Evolutionary conservation across 2,113 vertebrate genomes (phyloP).

Genomic region (Pundamilia nyererei): DNA sequence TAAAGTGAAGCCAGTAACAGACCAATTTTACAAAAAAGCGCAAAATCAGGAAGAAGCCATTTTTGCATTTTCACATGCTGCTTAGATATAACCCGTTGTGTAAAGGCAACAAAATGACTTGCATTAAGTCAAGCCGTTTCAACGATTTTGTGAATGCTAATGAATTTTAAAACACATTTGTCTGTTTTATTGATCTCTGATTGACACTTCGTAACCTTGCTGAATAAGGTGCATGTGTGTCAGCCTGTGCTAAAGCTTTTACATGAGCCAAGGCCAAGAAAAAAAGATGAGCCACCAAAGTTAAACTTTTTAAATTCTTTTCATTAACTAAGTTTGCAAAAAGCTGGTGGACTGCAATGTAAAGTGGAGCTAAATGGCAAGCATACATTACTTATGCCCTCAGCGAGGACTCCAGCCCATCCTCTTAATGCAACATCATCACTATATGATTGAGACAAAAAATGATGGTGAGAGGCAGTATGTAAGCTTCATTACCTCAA

Average conservation of each 20-base stretch:
- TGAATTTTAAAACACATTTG: conserved; percentile 41
- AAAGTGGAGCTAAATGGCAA: conserved; percentile 7
- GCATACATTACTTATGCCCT: conserved; percentile 20
- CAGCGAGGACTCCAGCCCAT: conserved; percentile 27
- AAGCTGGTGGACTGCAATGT: not conserved
- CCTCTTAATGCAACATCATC: conserved; percentile 53
- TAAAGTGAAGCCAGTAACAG: conserved; percentile 52
- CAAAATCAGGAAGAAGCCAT: conserved; percentile 55
- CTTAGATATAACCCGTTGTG: conserved; percentile 29
- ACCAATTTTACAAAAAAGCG: conserved; percentile 7
- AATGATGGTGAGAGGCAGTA: conserved; percentile 48
- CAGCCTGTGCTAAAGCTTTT: not conserved
- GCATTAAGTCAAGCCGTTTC: not conserved
- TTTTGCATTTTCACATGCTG: conserved; percentile 24
- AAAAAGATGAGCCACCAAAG: not conserved
- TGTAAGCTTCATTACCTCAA: conserved; percentile 66
- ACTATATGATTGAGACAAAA: conserved; percentile 58
- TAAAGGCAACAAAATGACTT: not conserved
- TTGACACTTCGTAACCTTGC: conserved; percentile 27
- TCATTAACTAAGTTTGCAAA: not conserved
- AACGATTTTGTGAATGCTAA: not conserved
- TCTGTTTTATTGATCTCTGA: conserved; percentile 30
- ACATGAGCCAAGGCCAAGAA: not conserved
- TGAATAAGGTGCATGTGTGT: not conserved
- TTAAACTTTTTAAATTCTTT: not conserved